Evolutionary conservation across 1,140 invertebrate species (phyloP), one percentile per base, ranked within the genome.

Genomic region (Olivierus martensii): DNA sequence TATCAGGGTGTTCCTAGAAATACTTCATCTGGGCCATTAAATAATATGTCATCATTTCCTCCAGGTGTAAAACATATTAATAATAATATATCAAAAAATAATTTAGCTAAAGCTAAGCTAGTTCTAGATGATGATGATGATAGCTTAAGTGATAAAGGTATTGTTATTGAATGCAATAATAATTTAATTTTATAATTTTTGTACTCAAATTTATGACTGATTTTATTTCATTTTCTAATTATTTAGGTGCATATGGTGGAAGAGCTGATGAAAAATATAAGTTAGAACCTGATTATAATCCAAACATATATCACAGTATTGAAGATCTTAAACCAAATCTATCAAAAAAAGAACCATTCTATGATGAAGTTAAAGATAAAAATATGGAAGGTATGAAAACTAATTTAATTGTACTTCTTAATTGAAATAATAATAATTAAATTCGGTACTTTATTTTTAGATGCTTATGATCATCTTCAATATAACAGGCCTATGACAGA

Each of bases 281-380:
- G 51, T 35, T 43, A 48, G 54, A 56, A 42, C 49, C 55, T 36
- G 55, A 58, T 11, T 57, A 41, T 28, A 59, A 56, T 53, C 59
- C 58, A 12, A 78, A 78, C 63, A 75, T 91, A 9, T 91, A 90
- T 63, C 79, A 88, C 53, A 81, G 78, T 59, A 81, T 85, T 54
- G 81, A 84, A 42, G 80, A 82, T 56, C 70, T 79, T 44, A 77
- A 80, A 49, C 58, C 59, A 18, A 82, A 79, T 60, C 62, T 79
- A 12, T 48, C 54, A 12, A 60, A 60, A 56, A 61, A 61, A 38
- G 86, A 91, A 58, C 87, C 91, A 65, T 77, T 91, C 1, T 93
- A 93, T 63, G 87, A 90, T 67, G 88, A 93, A 70, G 89, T 92
- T 52, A 89, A 89, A 65, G 82, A 84, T 22, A 87, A 87, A 60